Percentiles rank a stretch among this genome's conserved stretches.
phyloP scores from a whole-genome alignment of 37 sponge, comb jelly and placozoan genomes.

The Beroe ovata region DNA sequence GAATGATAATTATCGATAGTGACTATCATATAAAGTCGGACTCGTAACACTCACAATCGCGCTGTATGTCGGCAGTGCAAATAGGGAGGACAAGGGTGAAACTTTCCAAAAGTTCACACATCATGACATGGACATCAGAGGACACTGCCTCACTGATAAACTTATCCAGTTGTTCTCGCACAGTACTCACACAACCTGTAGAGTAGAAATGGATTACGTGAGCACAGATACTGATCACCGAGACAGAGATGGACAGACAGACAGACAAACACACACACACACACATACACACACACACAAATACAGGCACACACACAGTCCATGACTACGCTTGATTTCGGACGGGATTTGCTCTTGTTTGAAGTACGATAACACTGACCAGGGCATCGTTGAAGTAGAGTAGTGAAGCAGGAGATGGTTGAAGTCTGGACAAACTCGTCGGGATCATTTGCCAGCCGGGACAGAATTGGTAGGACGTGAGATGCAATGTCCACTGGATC shows the following conservation, averaged over 20 bases:
- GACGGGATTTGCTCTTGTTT: too few species aligned
- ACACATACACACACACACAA: too few species aligned
- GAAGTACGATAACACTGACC: background rate
- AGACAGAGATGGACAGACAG: too few species aligned
- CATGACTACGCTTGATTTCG: too few species aligned
- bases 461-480: constrained; percentile 44
- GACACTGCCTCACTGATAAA: constrained; percentile 59
- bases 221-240: too few species aligned
- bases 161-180: constrained; percentile 62
- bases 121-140: constrained; percentile 59
- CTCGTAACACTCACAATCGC: constrained; percentile 64
- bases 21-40: too few species aligned
- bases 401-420: background rate
- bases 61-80: constrained; percentile 55
- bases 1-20: too few species aligned
- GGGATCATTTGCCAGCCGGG: constrained; percentile 47
- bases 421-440: constrained; percentile 64
- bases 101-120: constrained; percentile 41
- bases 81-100: constrained; percentile 31
- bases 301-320: too few species aligned
- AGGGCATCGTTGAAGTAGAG: constrained; percentile 4
- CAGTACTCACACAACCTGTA: constrained; percentile 16
- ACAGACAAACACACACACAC: too few species aligned
- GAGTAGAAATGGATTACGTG: too few species aligned
- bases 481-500: constrained; percentile 9